Percentiles rank a stretch among this genome's conserved stretches.
Evolutionary conservation across 2,888 invertebrate species (phyloP).

Genomic region (Campoplex capitator): DNA sequence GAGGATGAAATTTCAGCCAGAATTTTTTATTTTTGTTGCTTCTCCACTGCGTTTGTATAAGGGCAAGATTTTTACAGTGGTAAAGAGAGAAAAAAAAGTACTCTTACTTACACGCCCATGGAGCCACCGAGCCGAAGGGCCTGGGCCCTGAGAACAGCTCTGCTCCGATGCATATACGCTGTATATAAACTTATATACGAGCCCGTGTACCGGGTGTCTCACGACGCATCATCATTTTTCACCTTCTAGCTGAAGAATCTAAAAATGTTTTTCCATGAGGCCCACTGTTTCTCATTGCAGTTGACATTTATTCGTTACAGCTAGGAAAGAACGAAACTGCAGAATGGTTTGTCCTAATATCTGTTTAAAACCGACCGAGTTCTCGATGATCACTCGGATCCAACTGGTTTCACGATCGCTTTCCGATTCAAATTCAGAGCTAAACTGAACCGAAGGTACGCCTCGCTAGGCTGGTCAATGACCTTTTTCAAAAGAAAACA

Average conservation of each 20-base stretch:
- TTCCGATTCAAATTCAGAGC: not conserved
- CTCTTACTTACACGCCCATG: slow-evolving; percentile 61
- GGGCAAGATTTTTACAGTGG: slow-evolving; percentile 52
- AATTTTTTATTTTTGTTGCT: slow-evolving; percentile 35
- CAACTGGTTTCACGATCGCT: not conserved
- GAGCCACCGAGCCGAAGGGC: slow-evolving; percentile 63
- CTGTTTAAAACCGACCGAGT: not conserved
- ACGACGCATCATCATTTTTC: not conserved
- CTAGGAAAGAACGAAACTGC: not conserved
- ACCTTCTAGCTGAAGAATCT: not conserved
- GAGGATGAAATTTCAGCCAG: slow-evolving; percentile 23
- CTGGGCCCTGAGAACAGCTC: slow-evolving; percentile 60
- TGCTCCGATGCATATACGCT: not conserved
- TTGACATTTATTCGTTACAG: not conserved
- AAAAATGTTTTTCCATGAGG: not conserved
- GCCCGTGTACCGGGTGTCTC: not conserved
- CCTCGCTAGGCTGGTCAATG: not conserved
- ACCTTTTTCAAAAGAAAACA: not conserved
- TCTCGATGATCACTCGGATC: not conserved
- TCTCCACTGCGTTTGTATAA: slow-evolving; percentile 1
- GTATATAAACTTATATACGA: not conserved
- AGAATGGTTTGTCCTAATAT: not conserved
- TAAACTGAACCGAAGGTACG: not conserved
- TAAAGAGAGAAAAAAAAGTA: slow-evolving; percentile 52
- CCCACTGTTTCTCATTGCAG: not conserved